Evolutionary conservation across 2,888 invertebrate species (phyloP), one percentile per base, ranked within the genome.

Genomic region (Cosmia trapezina): DNA sequence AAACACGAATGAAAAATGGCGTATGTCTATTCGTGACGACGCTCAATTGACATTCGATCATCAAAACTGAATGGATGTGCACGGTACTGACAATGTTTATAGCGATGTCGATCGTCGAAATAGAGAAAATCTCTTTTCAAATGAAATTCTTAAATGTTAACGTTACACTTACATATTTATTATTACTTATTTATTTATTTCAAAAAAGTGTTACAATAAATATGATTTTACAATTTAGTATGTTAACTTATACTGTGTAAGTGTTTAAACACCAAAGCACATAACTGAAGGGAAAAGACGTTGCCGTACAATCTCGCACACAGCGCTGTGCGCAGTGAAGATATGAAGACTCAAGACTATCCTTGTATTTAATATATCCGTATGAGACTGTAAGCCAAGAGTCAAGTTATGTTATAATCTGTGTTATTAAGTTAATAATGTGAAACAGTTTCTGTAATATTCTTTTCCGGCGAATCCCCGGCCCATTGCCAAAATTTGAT

Each of bases 1-100:
- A 75, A 75, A 75, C 49, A 69, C 69, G 61, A 76, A 75, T 75
- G 74, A 76, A 61, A 76, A 76, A 75, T 76, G 54, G 61, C 56
- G 69, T 61, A 76, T 75, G 22, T 69, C 22, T 76, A 69, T 75
- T 76, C 60, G 54, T 61, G 69, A 61, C 56, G 54, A 76, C 60
- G 61, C 4, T 45, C 61, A 51, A 56, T 28, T 69, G 76, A 45
- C 60, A 76, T 76, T 74, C 22, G 53, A 65, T 69, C 76, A 76
- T 76, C 68, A 69, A 76, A 49, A 33, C 49, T 47, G 60, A 68
- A 19, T 22, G 59, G 9, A 47, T 53, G 53, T 67, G 67, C 53
- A 14, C 6, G 33, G 28, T n/a, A 47, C 59, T 59, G 67, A n/a
- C 33, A 54, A 54, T 60, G 60, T 74, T 61, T 43, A 49, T 54